A percentile compares a stretch with the other conserved stretches of the same genome.
Evolutionary conservation across 2,113 vertebrate species (phyloP).

Genomic region (Panthera tigris): DNA sequence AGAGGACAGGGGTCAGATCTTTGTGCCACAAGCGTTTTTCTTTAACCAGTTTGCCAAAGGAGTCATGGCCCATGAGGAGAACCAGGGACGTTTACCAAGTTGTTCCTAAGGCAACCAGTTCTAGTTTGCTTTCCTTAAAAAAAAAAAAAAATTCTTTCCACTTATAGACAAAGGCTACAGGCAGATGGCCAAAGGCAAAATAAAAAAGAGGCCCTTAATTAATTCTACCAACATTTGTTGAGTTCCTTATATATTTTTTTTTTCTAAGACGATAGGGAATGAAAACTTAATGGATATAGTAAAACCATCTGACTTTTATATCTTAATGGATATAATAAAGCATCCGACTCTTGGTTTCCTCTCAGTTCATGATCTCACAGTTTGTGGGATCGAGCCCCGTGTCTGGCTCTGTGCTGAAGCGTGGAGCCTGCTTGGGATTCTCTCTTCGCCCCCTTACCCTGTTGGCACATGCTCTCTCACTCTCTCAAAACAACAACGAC

Average conservation of each 20-base stretch:
- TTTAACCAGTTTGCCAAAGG: background rate
- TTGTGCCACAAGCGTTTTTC: background rate
- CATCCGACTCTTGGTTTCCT: no score
- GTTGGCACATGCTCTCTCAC: no score
- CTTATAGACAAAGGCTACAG: background rate
- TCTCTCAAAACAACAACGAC: no score
- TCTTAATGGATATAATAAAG: background rate
- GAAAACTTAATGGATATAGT: background rate
- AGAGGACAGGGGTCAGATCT: background rate
- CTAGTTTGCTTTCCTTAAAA: background rate
- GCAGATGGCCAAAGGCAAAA: background rate
- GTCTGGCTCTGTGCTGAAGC: no score
- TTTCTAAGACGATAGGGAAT: background rate
- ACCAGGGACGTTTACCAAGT: background rate
- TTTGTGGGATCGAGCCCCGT: no score
- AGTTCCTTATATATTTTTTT: background rate
- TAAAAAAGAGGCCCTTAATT: background rate
- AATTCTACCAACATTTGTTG: background rate
- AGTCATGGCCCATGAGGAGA: background rate
- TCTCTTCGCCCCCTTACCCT: no score
- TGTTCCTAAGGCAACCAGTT: background rate
- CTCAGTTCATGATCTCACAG: no score
- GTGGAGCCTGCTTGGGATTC: no score
- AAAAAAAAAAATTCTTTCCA: background rate
- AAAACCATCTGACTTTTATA: background rate